These are phyloP conservation scores for Clusia tigrina DNA, from an alignment of 2,888 invertebrate genomes.

Conservation along the genomic window DNA sequence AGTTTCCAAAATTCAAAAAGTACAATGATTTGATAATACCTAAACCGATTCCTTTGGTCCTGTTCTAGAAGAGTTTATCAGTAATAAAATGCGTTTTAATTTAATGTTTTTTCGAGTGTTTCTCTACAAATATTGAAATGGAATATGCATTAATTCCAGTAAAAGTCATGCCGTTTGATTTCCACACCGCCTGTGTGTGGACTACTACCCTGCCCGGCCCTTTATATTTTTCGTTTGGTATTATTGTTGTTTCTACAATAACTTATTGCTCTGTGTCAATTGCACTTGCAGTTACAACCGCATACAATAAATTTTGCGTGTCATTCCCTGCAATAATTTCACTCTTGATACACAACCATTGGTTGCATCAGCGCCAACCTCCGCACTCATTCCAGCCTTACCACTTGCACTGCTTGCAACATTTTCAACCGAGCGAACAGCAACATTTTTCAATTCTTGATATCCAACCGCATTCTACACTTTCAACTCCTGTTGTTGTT, in stretches of 20 bases:
- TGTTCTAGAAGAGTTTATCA: too few relatives aligned
- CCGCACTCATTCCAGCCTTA: neutral
- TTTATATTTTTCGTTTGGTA: neutral
- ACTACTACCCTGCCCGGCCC: neutral
- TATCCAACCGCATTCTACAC: neutral
- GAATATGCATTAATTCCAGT: too few relatives aligned
- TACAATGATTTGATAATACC: too few relatives aligned
- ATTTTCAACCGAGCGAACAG: neutral
- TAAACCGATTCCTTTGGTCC: too few relatives aligned
- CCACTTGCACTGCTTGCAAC: neutral
- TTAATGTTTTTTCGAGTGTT: too few relatives aligned
- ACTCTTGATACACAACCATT: neutral
- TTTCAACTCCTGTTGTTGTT: constrained; percentile 4
- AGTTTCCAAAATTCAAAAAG: too few relatives aligned
- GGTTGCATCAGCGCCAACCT: neutral
- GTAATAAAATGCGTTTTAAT: too few relatives aligned
- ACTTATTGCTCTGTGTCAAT: neutral
- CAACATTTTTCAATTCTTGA: neutral
- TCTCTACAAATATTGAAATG: too few relatives aligned
- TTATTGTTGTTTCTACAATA: neutral
- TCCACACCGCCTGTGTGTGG: neutral
- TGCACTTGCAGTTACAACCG: neutral
- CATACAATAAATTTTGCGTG: neutral
- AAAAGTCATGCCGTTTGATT: too few relatives aligned
- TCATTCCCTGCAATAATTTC: neutral